Evolutionary conservation across 2,797 vertebrate species (phyloP).

Genomic region (Silurus aristotelis): DNA sequence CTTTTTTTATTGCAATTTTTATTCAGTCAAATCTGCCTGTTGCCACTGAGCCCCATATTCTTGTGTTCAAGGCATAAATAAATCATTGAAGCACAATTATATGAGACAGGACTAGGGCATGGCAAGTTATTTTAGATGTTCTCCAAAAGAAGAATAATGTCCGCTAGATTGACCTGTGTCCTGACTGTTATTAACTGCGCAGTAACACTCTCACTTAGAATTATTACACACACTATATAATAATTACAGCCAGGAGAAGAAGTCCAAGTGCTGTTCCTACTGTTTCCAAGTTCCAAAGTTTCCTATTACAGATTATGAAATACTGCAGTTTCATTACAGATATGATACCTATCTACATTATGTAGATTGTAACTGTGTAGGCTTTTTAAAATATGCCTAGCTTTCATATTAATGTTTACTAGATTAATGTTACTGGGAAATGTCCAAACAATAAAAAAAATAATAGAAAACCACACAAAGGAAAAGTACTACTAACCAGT

Average conservation of each 20-base stretch:
- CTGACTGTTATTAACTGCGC: constrained; percentile 29
- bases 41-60: constrained; percentile 68
- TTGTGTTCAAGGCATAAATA: constrained; percentile 59
- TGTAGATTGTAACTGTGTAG: not conserved
- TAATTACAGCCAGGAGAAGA: constrained; percentile 23
- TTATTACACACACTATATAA: constrained; percentile 32
- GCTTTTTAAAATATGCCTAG: not conserved
- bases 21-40: constrained; percentile 67
- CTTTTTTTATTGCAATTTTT: constrained; percentile 72
- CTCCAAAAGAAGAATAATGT: constrained; percentile 33
- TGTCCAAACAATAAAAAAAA: not conserved
- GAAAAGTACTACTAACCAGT: not conserved
- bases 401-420: not conserved
- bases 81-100: constrained; percentile 75
- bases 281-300: not conserved
- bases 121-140: constrained; percentile 54
- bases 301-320: not conserved
- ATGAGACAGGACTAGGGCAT: constrained; percentile 61
- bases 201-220: constrained; percentile 4
- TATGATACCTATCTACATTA: too few relatives aligned
- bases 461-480: too few relatives aligned
- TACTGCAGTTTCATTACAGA: not conserved
- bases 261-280: constrained; percentile 15
- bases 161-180: constrained; percentile 18
- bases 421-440: too few relatives aligned